These are phyloP conservation scores for Poeciliopsis turneri DNA, from an alignment of 2,797 vertebrate genomes.

Conservation along the genomic window DNA sequence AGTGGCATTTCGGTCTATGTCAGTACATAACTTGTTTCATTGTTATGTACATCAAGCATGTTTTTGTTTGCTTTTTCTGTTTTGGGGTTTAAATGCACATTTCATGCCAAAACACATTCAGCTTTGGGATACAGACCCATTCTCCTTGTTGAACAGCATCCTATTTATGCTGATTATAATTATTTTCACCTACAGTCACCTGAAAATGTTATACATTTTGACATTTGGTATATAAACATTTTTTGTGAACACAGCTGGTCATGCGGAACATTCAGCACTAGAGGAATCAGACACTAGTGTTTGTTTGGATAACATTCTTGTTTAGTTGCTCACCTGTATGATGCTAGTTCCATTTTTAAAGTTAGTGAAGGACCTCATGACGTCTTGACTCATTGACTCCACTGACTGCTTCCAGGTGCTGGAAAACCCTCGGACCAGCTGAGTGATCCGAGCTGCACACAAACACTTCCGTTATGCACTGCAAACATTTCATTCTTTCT, in stretches of 20 bases:
- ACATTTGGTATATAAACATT: neutral
- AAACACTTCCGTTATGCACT: neutral
- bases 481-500: neutral
- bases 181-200: neutral
- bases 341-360: slow-evolving; percentile 94
- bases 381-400: slow-evolving; percentile 91
- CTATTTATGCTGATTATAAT: neutral
- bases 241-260: neutral
- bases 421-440: slow-evolving; percentile 89
- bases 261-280: neutral
- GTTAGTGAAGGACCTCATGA: slow-evolving; percentile 95
- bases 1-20: neutral
- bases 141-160: neutral
- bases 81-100: neutral
- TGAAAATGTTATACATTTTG: neutral
- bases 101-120: neutral
- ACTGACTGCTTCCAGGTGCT: slow-evolving; percentile 90
- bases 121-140: neutral
- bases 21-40: neutral
- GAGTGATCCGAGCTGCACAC: slow-evolving; percentile 84
- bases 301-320: neutral
- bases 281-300: neutral
- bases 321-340: slow-evolving; percentile 83
- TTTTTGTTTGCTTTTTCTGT: neutral
- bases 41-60: neutral